Percentiles rank a stretch among this genome's conserved stretches.
Conservation (phyloP, 2,113 vertebrate species). For the Cyprinodon tularosa region DNA sequence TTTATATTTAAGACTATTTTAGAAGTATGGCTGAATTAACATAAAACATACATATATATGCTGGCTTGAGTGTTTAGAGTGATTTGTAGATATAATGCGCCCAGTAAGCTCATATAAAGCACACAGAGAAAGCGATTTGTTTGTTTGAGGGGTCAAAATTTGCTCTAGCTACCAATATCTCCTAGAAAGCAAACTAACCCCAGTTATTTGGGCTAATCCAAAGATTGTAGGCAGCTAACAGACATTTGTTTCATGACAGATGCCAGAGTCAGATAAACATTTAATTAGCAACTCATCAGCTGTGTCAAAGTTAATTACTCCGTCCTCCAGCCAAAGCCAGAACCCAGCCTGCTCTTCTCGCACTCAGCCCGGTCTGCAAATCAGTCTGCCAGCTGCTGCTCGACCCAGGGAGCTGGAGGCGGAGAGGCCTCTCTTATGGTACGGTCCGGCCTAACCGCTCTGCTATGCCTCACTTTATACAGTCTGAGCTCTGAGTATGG, state of each 20-base stretch:
- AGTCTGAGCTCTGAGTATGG: constrained; percentile 11
- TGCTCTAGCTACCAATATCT: constrained; percentile 49
- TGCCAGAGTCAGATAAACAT: constrained; percentile 77
- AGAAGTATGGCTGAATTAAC: not conserved
- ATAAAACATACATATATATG: constrained; percentile 1
- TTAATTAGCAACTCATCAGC: constrained; percentile 76
- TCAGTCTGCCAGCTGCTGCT: constrained; percentile 35
- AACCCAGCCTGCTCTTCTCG: constrained; percentile 36
- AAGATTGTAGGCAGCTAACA: constrained; percentile 65
- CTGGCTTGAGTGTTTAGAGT: constrained; percentile 30
- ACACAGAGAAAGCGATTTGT: constrained; percentile 30
- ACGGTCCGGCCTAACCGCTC: constrained; percentile 34
- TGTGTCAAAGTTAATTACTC: constrained; percentile 73
- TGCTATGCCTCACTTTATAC: not conserved
- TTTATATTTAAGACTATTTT: not conserved
- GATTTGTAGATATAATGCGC: constrained; percentile 32
- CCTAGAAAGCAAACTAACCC: constrained; percentile 42
- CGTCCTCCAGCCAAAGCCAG: constrained; percentile 48
- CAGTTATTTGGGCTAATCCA: constrained; percentile 67
- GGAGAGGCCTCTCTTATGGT: not conserved
- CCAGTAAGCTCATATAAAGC: constrained; percentile 29
- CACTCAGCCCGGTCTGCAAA: constrained; percentile 46
- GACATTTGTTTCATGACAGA: constrained; percentile 74
- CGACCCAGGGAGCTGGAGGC: constrained; percentile 13
- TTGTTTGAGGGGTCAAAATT: constrained; percentile 34